phyloP scores from a whole-genome alignment of 2,888 invertebrate species.

The Orchesella flavescens region DNA sequence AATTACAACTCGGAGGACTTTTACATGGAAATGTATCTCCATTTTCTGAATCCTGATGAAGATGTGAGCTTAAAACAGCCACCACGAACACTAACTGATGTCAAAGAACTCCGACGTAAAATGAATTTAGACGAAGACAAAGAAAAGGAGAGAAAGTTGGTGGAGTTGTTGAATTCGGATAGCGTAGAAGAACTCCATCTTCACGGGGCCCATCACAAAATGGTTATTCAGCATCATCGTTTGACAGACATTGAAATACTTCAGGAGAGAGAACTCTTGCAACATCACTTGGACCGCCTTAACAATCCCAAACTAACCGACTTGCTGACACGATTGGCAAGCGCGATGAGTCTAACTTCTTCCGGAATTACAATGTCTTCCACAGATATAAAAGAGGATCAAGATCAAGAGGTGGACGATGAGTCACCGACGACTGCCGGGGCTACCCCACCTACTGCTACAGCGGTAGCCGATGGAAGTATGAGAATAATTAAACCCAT shows the following conservation, averaged over 20 bases:
- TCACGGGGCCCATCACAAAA: not conserved
- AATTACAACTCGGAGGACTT: conserved; percentile 48
- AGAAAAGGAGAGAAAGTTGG: conserved; percentile 28
- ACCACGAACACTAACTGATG: conserved; percentile 30
- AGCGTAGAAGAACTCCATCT: conserved; percentile 35
- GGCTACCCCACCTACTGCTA: too few relatives aligned
- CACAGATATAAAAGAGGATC: not conserved
- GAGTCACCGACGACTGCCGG: too few relatives aligned
- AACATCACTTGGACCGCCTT: conserved; percentile 1
- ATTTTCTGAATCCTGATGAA: conserved; percentile 41
- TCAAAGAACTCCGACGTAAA: conserved; percentile 41
- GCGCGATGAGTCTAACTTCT: conserved; percentile 20
- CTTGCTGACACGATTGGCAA: conserved; percentile 15
- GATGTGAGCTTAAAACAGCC: conserved; percentile 28
- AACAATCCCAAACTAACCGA: conserved; percentile 33
- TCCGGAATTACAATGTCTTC: not conserved
- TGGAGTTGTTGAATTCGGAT: conserved; percentile 29
- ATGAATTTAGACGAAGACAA: conserved; percentile 48
- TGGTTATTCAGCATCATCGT: not conserved
- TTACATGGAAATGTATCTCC: conserved; percentile 59
- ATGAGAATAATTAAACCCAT: too few relatives aligned
- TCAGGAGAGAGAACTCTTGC: conserved; percentile 24
- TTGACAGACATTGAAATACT: not conserved
- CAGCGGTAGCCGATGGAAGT: too few relatives aligned
- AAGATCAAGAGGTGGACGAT: not conserved